phyloP scores from a whole-genome alignment of 2,888 invertebrate species.

The Tryphoninae sp. region DNA sequence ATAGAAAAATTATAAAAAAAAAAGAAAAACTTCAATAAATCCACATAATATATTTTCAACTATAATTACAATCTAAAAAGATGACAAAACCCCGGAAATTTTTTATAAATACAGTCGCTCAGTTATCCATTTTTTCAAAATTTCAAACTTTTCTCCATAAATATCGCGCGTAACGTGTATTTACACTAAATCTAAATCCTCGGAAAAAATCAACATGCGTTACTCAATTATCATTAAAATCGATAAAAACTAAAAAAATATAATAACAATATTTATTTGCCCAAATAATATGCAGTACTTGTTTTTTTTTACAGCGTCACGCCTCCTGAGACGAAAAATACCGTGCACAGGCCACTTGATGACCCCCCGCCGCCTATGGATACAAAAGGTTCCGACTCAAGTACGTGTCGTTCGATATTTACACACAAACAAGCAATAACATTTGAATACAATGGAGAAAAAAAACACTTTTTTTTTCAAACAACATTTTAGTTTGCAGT shows the following conservation, averaged over 20 bases:
- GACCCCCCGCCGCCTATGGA: conserved; percentile 92
- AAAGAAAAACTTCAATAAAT: no score
- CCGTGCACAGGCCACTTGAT: conserved; percentile 94
- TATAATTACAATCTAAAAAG: no score
- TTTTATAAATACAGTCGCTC: no score
- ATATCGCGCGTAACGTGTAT: no score
- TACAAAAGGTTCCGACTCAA: conserved; percentile 92
- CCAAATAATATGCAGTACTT: background rate
- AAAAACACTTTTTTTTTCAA: conserved; percentile 2
- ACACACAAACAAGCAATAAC: background rate
- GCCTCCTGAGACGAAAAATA: conserved; percentile 90
- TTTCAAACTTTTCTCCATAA: no score
- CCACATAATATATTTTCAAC: no score
- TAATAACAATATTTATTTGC: no score
- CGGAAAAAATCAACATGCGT: background rate
- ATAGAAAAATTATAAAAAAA: no score
- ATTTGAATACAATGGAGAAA: background rate
- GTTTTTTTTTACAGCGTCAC: conserved; percentile 85
- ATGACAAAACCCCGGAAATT: no score
- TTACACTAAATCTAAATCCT: no score
- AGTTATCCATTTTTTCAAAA: no score
- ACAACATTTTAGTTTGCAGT: background rate
- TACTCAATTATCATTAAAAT: background rate
- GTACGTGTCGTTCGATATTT: conserved; percentile 72
- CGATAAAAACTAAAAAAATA: background rate